These are phyloP conservation scores for Vanacampus margaritifer DNA, from an alignment of 2,113 vertebrate genomes.

Conservation along the genomic window DNA sequence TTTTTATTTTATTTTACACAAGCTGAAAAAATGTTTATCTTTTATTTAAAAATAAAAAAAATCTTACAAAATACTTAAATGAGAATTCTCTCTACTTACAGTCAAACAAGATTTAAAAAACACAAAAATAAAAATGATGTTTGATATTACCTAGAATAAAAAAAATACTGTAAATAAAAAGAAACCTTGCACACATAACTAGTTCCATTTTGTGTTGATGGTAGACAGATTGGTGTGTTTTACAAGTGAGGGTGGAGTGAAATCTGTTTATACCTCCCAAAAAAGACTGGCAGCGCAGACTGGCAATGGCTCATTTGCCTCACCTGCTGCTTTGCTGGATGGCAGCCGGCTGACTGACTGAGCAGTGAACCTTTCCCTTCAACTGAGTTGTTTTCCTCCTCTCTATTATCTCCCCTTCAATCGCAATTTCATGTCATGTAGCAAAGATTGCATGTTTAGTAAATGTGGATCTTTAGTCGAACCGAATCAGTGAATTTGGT, in stretches of 20 bases:
- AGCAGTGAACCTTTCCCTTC: conserved; percentile 38
- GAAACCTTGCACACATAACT: background rate
- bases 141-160: background rate
- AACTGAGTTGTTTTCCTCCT: background rate
- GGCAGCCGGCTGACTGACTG: conserved; percentile 48
- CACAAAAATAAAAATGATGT: no score
- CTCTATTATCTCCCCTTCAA: conserved; percentile 1
- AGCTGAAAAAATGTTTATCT: no score
- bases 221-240: background rate
- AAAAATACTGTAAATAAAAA: background rate
- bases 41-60: no score
- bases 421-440: background rate
- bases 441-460: no score
- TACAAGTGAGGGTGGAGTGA: background rate
- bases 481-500: no score
- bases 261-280: conserved; percentile 37
- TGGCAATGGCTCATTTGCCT: conserved; percentile 61
- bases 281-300: conserved; percentile 46
- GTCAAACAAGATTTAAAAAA: no score
- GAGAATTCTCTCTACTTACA: no score
- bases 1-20: no score
- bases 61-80: no score
- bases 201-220: background rate
- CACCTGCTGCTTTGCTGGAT: conserved; percentile 66
- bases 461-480: no score